Percentiles rank a stretch among this genome's conserved stretches.
Conservation (phyloP, 2,113 vertebrate species). For the Platanista minor region DNA sequence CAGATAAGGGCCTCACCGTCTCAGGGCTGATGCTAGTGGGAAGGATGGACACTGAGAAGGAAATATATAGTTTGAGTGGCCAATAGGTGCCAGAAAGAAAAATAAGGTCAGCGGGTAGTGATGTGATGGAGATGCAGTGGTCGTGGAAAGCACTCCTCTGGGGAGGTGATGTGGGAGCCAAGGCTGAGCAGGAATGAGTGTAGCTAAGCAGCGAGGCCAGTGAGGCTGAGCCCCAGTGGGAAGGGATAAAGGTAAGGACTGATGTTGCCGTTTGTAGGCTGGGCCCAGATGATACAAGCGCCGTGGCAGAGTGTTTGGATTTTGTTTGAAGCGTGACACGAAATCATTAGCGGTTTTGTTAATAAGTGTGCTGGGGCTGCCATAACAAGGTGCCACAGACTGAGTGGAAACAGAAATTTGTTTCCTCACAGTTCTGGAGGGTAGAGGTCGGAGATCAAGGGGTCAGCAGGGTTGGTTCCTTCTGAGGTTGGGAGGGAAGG, state of each 20-base stretch:
- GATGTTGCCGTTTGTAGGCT: rapidly evolving
- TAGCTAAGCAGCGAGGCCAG: not conserved
- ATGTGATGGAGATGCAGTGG: not conserved
- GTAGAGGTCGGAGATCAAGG: not conserved
- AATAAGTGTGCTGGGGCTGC: not conserved
- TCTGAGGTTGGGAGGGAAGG: not conserved
- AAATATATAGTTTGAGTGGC: not conserved
- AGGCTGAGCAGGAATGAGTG: not conserved
- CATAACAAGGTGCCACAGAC: not conserved
- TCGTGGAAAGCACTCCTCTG: not conserved
- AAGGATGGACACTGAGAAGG: not conserved
- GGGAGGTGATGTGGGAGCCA: not conserved
- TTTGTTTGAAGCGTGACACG: not conserved
- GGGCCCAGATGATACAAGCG: not conserved
- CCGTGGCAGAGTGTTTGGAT: not conserved
- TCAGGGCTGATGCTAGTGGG: not conserved
- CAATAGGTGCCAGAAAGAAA: not conserved
- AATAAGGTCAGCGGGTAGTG: not conserved
- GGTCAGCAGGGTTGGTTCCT: not conserved
- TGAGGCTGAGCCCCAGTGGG: rapidly evolving
- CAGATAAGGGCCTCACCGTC: not conserved
- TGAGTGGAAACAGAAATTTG: not conserved
- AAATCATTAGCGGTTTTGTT: not conserved
- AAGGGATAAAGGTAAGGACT: not conserved
- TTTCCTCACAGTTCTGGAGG: not conserved